A percentile compares a stretch with the other conserved stretches of the same genome.
Conservation (phyloP, 2,797 vertebrate genomes). For the Aselliscus stoliczkanus region DNA sequence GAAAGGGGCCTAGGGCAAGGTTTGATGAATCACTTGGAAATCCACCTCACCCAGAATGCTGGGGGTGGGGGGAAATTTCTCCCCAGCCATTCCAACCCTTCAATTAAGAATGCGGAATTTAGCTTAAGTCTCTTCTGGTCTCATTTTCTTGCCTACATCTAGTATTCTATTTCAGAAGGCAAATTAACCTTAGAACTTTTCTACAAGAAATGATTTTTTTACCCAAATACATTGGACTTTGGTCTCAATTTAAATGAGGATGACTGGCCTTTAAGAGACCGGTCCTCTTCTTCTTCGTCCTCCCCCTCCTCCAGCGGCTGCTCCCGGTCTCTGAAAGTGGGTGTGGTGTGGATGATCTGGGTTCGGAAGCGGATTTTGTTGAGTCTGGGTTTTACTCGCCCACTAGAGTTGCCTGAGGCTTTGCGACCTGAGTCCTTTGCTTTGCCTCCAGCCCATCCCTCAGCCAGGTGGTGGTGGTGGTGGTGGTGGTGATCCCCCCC, state of each 20-base stretch:
- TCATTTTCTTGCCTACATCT: not conserved
- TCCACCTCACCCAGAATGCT: not conserved
- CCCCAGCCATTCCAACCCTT: not conserved
- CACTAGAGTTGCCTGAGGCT: conserved; percentile 75
- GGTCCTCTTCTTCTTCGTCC: conserved; percentile 78
- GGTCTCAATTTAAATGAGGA: conserved; percentile 83
- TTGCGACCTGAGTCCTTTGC: conserved; percentile 84
- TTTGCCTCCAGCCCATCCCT: conserved; percentile 69
- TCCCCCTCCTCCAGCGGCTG: conserved; percentile 71
- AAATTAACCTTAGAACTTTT: not conserved
- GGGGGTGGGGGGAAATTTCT: not conserved
- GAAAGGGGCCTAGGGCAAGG: not conserved
- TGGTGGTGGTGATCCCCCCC: conserved; percentile 59
- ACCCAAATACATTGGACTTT: conserved; percentile 89
- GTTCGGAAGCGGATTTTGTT: conserved; percentile 86
- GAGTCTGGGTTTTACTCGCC: conserved; percentile 86
- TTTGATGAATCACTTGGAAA: not conserved
- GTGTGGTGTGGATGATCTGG: conserved; percentile 88
- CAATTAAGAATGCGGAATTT: not conserved
- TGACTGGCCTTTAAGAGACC: conserved; percentile 69
- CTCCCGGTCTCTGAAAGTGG: conserved; percentile 76
- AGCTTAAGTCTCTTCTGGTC: not conserved
- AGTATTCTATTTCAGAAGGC: not conserved
- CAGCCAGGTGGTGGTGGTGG: conserved; percentile 72
- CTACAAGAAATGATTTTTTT: conserved; percentile 55